These are phyloP conservation scores for Lepidotrigona ventralis DNA, from an alignment of 1,140 invertebrate genomes.

Conservation along the genomic window DNA sequence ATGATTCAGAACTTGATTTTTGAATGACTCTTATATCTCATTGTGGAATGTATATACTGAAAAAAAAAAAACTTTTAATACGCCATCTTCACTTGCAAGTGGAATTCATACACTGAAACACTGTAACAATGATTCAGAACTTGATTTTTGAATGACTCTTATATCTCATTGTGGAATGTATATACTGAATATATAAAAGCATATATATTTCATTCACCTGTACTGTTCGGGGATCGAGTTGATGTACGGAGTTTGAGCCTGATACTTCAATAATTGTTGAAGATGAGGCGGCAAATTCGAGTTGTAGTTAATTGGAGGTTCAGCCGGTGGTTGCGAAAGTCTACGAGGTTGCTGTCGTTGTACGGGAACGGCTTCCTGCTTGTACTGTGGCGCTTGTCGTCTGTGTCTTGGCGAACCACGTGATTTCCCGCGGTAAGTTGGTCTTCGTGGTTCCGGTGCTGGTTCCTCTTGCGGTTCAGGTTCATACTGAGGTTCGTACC, in stretches of 20 bases:
- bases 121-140: too few relatives aligned
- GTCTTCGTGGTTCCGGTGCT: slow-evolving; percentile 29
- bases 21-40: too few relatives aligned
- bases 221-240: slow-evolving; percentile 77
- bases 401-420: slow-evolving; percentile 43
- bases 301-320: slow-evolving; percentile 53
- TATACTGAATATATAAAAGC: not conserved
- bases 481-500: slow-evolving; percentile 41
- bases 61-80: too few relatives aligned
- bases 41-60: too few relatives aligned
- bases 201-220: slow-evolving; percentile 65
- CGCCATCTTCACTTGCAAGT: too few relatives aligned
- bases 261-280: slow-evolving; percentile 74
- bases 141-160: too few relatives aligned
- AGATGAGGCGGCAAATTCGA: slow-evolving; percentile 73
- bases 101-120: too few relatives aligned
- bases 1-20: too few relatives aligned
- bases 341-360: slow-evolving; percentile 34
- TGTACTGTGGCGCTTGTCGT: slow-evolving; percentile 50
- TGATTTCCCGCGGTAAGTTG: slow-evolving; percentile 45
- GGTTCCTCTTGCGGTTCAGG: not conserved
- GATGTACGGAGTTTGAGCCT: slow-evolving; percentile 76
- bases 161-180: too few relatives aligned
- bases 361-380: not conserved
- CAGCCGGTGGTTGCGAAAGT: slow-evolving; percentile 62